Evolutionary conservation across 2,888 invertebrate species (phyloP).

Genomic region (Iphiclides podalirius): DNA sequence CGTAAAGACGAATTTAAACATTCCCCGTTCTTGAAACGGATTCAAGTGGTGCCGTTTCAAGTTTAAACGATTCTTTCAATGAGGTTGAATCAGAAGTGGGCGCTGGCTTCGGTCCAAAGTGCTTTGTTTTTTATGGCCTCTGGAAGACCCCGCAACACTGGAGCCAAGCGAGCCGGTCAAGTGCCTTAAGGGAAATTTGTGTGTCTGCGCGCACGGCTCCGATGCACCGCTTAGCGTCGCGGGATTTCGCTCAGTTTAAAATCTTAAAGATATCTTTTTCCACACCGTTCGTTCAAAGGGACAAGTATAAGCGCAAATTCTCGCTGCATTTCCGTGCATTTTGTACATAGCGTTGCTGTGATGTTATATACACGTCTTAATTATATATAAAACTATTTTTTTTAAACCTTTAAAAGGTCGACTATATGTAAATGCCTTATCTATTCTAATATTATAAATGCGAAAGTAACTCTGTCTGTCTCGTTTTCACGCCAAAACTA

Average conservation of each 20-base stretch:
- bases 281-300: neutral
- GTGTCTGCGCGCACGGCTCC: constrained; percentile 42
- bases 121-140: constrained; percentile 68
- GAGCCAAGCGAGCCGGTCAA: constrained; percentile 58
- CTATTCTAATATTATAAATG: no score
- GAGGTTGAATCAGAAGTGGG: constrained; percentile 5
- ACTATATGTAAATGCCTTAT: no score
- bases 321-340: no score
- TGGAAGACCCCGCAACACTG: constrained; percentile 47
- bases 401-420: no score
- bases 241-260: constrained; percentile 14
- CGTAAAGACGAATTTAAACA: constrained; percentile 27
- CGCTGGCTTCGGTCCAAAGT: constrained; percentile 71
- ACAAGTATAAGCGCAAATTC: no score
- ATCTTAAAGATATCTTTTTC: constrained; percentile 2
- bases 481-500: no score
- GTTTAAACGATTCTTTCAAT: constrained; percentile 57
- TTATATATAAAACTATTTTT: no score
- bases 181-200: constrained; percentile 43
- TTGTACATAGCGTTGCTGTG: no score
- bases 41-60: constrained; percentile 58
- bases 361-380: no score
- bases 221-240: constrained; percentile 32
- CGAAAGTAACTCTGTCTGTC: no score
- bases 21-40: constrained; percentile 45